Conservation (phyloP, 2,888 invertebrate genomes). For the Zele albiditarsus region DNA sequence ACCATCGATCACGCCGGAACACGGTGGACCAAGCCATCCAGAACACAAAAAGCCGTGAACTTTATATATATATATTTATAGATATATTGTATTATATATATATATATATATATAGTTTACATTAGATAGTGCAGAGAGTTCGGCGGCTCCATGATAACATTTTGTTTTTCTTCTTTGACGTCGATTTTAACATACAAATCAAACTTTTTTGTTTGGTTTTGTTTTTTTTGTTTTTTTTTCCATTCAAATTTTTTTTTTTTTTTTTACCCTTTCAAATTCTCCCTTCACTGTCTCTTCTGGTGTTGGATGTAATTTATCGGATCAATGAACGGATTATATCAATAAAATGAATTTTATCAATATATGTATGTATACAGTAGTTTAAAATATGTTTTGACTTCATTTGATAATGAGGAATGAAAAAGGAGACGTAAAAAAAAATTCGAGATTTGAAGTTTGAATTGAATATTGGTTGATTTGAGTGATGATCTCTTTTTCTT, state of each 20-base stretch:
- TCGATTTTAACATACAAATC: not conserved
- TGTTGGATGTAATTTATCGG: not conserved
- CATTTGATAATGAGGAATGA: not conserved
- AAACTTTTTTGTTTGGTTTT: not conserved
- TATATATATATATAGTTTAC: conserved; percentile 21
- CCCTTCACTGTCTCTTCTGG: not conserved
- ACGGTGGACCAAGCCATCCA: conserved; percentile 31
- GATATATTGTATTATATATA: not conserved
- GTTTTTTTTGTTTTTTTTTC: not conserved
- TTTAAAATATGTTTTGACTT: not conserved
- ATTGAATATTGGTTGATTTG: too few relatives aligned
- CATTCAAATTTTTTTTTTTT: not conserved
- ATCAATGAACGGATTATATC: not conserved
- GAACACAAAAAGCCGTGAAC: conserved; percentile 29
- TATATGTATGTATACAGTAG: not conserved
- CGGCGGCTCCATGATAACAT: conserved; percentile 30
- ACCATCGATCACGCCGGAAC: conserved; percentile 30
- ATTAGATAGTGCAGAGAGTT: conserved; percentile 30
- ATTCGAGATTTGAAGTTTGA: not conserved
- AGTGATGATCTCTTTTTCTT: too few relatives aligned
- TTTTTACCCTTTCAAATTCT: not conserved
- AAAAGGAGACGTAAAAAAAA: not conserved
- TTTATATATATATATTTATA: conserved; percentile 14
- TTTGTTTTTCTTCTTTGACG: conserved; percentile 20
- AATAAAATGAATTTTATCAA: not conserved